Percentiles rank a stretch among this genome's conserved stretches.
These are phyloP conservation scores for Pogonophryne albipinna DNA, from an alignment of 2,797 vertebrate species.

Conservation along the genomic window DNA sequence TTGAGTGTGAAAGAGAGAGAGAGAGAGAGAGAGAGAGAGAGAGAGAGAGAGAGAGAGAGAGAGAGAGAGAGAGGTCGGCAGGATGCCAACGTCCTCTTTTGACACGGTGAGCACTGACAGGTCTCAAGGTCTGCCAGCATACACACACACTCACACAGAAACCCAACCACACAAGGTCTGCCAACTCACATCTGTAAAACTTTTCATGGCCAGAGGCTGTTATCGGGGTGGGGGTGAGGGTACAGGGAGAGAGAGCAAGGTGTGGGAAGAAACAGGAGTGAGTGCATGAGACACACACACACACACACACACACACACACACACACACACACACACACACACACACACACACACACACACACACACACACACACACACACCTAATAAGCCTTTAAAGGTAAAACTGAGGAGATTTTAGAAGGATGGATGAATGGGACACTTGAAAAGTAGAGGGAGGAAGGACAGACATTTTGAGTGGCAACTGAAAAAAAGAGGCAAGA, in stretches of 20 bases:
- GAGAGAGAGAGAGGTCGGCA: constrained; percentile 47
- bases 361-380: too few species aligned
- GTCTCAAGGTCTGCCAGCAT: constrained; percentile 81
- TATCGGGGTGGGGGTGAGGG: constrained; percentile 50
- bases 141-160: constrained; percentile 36
- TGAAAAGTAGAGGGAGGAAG: constrained; percentile 16
- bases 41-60: neutral
- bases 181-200: constrained; percentile 83
- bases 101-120: constrained; percentile 81
- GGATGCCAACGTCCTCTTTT: constrained; percentile 76
- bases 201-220: constrained; percentile 82
- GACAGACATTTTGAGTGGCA: constrained; percentile 29
- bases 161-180: constrained; percentile 71
- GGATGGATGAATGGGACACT: constrained; percentile 60
- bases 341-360: neutral
- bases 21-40: too few species aligned
- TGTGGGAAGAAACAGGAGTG: constrained; percentile 26
- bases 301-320: too few species aligned
- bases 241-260: constrained; percentile 16
- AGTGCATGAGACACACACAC: constrained; percentile 21
- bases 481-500: constrained; percentile 30
- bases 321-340: too few species aligned
- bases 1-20: neutral
- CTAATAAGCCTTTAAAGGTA: constrained; percentile 75
- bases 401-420: constrained; percentile 57